A percentile compares a stretch with the other conserved stretches of the same genome.
These are phyloP conservation scores for Pipistrellus kuhlii DNA, from an alignment of 2,797 vertebrate species.

Conservation along the genomic window DNA sequence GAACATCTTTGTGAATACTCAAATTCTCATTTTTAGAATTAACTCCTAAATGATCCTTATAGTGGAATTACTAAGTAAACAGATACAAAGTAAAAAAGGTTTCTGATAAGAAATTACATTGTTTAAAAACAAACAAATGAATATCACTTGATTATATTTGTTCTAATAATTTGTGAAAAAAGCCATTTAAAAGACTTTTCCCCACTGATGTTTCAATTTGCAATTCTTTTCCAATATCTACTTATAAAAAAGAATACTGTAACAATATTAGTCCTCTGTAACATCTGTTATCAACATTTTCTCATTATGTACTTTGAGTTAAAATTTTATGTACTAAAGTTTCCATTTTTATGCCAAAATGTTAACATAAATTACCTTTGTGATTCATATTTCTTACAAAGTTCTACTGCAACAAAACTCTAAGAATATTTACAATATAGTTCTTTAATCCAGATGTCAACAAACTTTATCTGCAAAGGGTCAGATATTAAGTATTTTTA, in stretches of 20 bases:
- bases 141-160: slow-evolving; percentile 41
- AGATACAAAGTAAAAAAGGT: slow-evolving; percentile 54
- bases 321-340: slow-evolving; percentile 59
- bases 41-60: slow-evolving; percentile 26
- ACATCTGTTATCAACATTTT: slow-evolving; percentile 57
- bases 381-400: slow-evolving; percentile 64
- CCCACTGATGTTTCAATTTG: slow-evolving; percentile 42
- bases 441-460: slow-evolving; percentile 70
- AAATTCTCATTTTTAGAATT: slow-evolving; percentile 17
- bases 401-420: slow-evolving; percentile 70
- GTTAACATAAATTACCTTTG: slow-evolving; percentile 63
- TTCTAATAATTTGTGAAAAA: slow-evolving; percentile 40
- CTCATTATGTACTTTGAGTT: slow-evolving; percentile 47
- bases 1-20: slow-evolving; percentile 30
- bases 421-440: slow-evolving; percentile 65
- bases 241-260: slow-evolving; percentile 41
- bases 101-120: background rate
- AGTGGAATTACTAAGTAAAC: slow-evolving; percentile 35
- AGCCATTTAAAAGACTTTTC: slow-evolving; percentile 53
- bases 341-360: slow-evolving; percentile 65
- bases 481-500: slow-evolving; percentile 69
- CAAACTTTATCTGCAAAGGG: slow-evolving; percentile 74
- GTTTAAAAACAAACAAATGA: background rate
- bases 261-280: slow-evolving; percentile 36
- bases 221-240: slow-evolving; percentile 30